Evolutionary conservation across 2,113 vertebrate genomes (phyloP).

Genomic region (Tupaia tana): DNA sequence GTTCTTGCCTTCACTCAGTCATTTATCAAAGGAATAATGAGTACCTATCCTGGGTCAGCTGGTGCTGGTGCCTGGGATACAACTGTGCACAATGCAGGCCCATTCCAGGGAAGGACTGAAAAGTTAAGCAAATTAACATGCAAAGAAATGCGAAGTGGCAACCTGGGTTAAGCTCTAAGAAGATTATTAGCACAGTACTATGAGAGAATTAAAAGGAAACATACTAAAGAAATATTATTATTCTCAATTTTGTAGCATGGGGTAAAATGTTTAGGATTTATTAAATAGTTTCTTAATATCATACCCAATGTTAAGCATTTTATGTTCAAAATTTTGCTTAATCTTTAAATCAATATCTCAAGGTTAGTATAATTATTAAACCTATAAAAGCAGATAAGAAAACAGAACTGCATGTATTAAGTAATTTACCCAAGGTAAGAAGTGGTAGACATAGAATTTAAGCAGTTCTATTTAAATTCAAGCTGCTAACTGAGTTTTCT

Average conservation of each 20-base stretch:
- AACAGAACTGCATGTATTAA: background rate
- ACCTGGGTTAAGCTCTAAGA: background rate
- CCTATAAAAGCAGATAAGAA: background rate
- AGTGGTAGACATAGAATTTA: background rate
- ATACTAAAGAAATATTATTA: background rate
- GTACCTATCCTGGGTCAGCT: background rate
- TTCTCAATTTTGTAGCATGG: background rate
- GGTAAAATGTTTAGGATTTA: background rate
- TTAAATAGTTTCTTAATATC: background rate
- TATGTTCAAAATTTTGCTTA: background rate
- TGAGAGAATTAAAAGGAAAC: background rate
- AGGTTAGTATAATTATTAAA: background rate
- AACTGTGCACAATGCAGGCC: rapidly evolving
- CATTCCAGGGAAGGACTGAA: background rate
- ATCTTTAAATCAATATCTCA: background rate
- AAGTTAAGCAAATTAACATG: background rate
- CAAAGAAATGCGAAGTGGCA: background rate
- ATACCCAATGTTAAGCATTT: background rate
- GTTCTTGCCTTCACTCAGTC: background rate
- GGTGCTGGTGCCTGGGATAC: rapidly evolving
- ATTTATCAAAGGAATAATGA: background rate
- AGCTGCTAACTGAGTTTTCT: background rate
- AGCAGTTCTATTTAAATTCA: background rate
- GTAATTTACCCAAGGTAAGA: background rate
- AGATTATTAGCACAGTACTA: background rate